Evolutionary conservation across 2,888 invertebrate species (phyloP).

Genomic region (Chydorus sphaericus): DNA sequence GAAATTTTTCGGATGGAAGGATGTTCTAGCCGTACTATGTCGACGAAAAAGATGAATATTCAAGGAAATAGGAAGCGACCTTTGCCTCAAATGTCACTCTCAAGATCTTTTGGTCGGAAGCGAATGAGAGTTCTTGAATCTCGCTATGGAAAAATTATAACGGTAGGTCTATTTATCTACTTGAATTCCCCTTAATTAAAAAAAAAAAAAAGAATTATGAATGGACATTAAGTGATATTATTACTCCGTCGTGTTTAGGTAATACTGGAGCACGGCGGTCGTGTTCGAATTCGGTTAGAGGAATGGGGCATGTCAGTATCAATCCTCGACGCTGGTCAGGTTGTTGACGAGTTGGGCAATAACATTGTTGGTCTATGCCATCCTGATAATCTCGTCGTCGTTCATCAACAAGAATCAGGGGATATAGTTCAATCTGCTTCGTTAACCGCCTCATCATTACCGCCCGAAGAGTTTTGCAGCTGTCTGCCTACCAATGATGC

Average conservation of each 20-base stretch:
- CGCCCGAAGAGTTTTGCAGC: not conserved
- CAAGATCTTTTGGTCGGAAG: not conserved
- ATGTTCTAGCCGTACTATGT: not conserved
- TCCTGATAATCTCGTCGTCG: not conserved
- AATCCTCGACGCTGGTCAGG: slow-evolving; percentile 3
- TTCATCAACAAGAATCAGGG: too few species aligned
- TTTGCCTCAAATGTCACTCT: not conserved
- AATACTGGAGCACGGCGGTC: slow-evolving; percentile 9
- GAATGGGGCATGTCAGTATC: slow-evolving; percentile 16
- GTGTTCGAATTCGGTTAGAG: slow-evolving; percentile 15
- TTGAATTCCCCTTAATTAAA: not conserved
- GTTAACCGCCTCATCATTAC: not conserved
- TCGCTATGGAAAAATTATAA: slow-evolving; percentile 13
- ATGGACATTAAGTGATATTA: not conserved
- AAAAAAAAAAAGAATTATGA: not conserved
- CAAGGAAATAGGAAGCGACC: not conserved
- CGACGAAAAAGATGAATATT: not conserved
- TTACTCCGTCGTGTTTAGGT: slow-evolving; percentile 2
- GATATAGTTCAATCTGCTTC: not conserved
- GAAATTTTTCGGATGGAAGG: slow-evolving; percentile 8
- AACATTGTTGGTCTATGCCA: slow-evolving; percentile 7
- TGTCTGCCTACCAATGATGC: slow-evolving; percentile 1
- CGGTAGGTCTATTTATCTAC: slow-evolving; percentile 5
- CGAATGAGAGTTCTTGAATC: slow-evolving; percentile 11
- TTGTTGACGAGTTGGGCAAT: not conserved